phyloP scores from a whole-genome alignment of 2,888 invertebrate genomes.

The Bombyx huttoni region DNA sequence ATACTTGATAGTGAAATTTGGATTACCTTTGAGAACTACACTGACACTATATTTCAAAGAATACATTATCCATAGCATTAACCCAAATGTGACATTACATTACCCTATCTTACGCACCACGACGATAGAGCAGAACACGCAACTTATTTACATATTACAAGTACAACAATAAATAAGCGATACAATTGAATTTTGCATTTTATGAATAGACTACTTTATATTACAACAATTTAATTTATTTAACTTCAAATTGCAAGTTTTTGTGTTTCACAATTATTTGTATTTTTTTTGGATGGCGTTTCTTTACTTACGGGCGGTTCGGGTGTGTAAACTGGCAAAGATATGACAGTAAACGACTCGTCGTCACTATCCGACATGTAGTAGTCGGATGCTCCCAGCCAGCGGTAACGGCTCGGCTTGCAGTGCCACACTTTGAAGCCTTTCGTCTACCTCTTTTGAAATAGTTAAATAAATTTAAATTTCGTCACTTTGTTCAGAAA shows the following conservation, averaged over 20 bases:
- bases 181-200: no score
- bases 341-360: slow-evolving; percentile 78
- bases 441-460: slow-evolving; percentile 10
- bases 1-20: no score
- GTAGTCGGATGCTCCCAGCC: slow-evolving; percentile 52
- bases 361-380: slow-evolving; percentile 77
- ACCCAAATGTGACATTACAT: slow-evolving; percentile 3
- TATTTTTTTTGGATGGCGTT: not conserved
- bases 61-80: not conserved
- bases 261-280: not conserved
- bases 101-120: slow-evolving; percentile 3
- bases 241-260: no score
- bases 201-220: no score
- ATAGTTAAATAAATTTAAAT: not conserved
- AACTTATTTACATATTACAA: not conserved
- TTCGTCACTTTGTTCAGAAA: not conserved
- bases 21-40: not conserved
- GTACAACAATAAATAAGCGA: not conserved
- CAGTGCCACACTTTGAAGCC: slow-evolving; percentile 56
- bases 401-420: slow-evolving; percentile 55
- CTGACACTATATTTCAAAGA: not conserved
- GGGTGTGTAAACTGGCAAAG: slow-evolving; percentile 75
- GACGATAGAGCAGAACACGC: not conserved
- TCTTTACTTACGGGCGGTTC: slow-evolving; percentile 48
- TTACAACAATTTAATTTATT: no score